phyloP scores from a whole-genome alignment of 2,113 vertebrate genomes.

The Nesoenas mayeri region DNA sequence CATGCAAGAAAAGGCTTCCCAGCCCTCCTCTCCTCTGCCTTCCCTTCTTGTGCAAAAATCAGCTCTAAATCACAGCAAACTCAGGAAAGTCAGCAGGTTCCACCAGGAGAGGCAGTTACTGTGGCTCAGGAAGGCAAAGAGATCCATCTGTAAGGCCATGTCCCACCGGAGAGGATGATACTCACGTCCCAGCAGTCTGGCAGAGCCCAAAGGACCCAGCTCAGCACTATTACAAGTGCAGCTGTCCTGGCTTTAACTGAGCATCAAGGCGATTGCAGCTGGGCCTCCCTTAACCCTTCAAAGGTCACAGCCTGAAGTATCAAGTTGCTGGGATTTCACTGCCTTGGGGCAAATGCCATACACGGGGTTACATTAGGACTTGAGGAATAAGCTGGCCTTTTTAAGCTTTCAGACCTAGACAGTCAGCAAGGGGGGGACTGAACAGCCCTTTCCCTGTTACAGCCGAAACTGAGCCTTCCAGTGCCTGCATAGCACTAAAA shows the following conservation, averaged over 20 bases:
- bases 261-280: not conserved
- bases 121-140: fast-evolving
- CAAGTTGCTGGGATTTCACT: constrained; percentile 39
- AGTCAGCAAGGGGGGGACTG: not conserved
- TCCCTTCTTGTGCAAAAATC: not conserved
- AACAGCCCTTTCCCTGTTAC: constrained; percentile 58
- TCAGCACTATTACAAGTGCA: not conserved
- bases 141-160: not conserved
- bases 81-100: not conserved
- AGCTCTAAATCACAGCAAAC: not conserved
- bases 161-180: not conserved
- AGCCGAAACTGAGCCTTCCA: not conserved
- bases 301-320: not conserved
- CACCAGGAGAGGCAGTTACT: not conserved
- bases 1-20: not conserved
- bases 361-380: constrained; percentile 36
- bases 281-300: constrained; percentile 16
- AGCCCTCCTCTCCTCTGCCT: not conserved
- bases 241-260: not conserved
- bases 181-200: fast-evolving
- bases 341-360: constrained; percentile 18
- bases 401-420: not conserved
- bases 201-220: not conserved
- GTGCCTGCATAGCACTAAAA: not conserved
- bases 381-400: constrained; percentile 39